Conservation (phyloP, 2,113 vertebrate species). For the Tringa solitaria region DNA sequence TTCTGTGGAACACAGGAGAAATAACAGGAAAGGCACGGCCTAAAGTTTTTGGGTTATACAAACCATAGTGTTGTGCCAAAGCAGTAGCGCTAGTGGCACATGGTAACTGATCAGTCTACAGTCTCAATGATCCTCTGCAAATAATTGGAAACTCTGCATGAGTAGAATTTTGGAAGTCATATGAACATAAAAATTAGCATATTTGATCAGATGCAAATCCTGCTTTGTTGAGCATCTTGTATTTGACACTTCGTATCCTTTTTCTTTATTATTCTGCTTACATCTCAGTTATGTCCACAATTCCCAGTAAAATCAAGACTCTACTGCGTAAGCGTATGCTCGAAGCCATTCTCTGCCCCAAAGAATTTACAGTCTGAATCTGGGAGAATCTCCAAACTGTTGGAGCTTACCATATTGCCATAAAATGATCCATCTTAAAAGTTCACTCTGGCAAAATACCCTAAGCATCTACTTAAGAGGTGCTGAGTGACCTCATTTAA, state of each 20-base stretch:
- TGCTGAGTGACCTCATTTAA: slow-evolving; percentile 53
- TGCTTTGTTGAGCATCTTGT: neutral
- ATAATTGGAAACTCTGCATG: neutral
- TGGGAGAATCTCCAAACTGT: slow-evolving; percentile 6
- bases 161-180: neutral
- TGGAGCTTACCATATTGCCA: slow-evolving; percentile 3
- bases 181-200: neutral
- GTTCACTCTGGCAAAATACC: neutral
- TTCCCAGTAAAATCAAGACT: neutral
- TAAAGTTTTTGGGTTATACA: neutral
- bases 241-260: neutral
- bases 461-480: slow-evolving; percentile 34
- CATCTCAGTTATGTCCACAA: neutral
- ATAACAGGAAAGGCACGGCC: neutral
- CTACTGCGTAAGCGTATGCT: neutral
- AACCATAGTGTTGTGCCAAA: neutral
- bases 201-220: neutral
- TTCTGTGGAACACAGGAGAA: neutral
- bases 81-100: neutral
- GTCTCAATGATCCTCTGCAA: neutral
- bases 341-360: neutral
- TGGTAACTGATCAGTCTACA: neutral
- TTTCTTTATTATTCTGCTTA: neutral
- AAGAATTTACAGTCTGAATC: neutral
- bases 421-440: slow-evolving; percentile 1